A percentile compares a stretch with the other conserved stretches of the same genome.
Conservation (phyloP, 1,140 invertebrate species). For the Oryzaephilus surinamensis region DNA sequence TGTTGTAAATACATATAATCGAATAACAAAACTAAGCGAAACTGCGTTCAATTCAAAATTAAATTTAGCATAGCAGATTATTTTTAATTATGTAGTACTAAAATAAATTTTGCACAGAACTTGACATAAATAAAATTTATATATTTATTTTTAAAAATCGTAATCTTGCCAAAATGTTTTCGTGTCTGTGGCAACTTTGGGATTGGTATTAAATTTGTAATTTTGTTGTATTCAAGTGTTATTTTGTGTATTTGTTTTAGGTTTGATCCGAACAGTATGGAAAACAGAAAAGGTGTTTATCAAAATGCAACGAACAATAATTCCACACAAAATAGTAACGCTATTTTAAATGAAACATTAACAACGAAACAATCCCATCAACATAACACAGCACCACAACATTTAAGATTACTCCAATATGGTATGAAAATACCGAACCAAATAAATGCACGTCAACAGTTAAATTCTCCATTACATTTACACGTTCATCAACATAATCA, state of each 20-base stretch:
- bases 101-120: not conserved
- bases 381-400: conserved; percentile 29
- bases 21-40: no score
- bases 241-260: conserved; percentile 17
- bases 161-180: conserved; percentile 42
- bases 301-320: conserved; percentile 19
- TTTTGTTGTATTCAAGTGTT: not conserved
- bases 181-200: conserved; percentile 55
- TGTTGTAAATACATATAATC: no score
- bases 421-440: conserved; percentile 26
- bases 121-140: not conserved
- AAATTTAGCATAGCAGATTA: conserved; percentile 6
- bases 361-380: conserved; percentile 28
- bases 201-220: conserved; percentile 46
- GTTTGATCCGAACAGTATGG: conserved; percentile 33
- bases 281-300: conserved; percentile 27
- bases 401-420: conserved; percentile 24
- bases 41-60: conserved; percentile 5
- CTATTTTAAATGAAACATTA: conserved; percentile 17
- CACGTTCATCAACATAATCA: conserved; percentile 22
- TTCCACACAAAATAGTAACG: conserved; percentile 10
- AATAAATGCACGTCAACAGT: conserved; percentile 19
- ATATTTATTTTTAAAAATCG: not conserved
- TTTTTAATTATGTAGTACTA: conserved; percentile 6
- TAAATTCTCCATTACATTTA: conserved; percentile 19